Evolutionary conservation across 2,888 invertebrate genomes (phyloP).

Genomic region (Stomorhina lunata): DNA sequence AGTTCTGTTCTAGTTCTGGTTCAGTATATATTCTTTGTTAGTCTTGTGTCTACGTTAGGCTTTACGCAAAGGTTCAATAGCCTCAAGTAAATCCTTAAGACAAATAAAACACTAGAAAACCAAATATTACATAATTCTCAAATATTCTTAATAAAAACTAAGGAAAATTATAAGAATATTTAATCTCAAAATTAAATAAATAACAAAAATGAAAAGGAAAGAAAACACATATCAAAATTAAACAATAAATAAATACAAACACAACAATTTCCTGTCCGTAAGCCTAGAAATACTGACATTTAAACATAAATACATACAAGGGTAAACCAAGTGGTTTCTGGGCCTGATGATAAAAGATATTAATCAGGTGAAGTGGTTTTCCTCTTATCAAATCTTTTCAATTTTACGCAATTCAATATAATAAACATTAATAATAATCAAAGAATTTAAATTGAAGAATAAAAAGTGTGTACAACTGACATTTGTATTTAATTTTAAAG

Average conservation of each 20-base stretch:
- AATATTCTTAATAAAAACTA: background rate
- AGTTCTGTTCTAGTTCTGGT: too few species aligned
- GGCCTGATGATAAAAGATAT: too few species aligned
- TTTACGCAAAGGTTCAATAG: background rate
- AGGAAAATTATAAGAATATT: background rate
- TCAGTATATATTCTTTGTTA: too few species aligned
- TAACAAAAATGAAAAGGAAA: constrained; percentile 22
- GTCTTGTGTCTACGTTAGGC: background rate
- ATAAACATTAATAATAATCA: background rate
- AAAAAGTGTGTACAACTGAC: too few species aligned
- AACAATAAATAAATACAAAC: constrained; percentile 38
- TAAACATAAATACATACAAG: too few species aligned
- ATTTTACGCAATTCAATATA: background rate
- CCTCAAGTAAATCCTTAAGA: background rate
- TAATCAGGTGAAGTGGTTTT: too few species aligned
- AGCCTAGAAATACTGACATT: background rate
- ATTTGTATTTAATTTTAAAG: too few species aligned
- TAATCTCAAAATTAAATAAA: constrained; percentile 50
- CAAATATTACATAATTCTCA: constrained; percentile 1
- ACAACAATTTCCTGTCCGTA: constrained; percentile 32
- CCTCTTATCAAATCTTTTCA: too few species aligned
- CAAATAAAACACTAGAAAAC: constrained; percentile 2
- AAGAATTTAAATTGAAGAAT: background rate
- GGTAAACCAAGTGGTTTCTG: too few species aligned
- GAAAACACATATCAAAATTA: constrained; percentile 33